Base-by-base conservation (phyloP, 2,888 invertebrate species). In the Agrypnus murinus region DNA sequence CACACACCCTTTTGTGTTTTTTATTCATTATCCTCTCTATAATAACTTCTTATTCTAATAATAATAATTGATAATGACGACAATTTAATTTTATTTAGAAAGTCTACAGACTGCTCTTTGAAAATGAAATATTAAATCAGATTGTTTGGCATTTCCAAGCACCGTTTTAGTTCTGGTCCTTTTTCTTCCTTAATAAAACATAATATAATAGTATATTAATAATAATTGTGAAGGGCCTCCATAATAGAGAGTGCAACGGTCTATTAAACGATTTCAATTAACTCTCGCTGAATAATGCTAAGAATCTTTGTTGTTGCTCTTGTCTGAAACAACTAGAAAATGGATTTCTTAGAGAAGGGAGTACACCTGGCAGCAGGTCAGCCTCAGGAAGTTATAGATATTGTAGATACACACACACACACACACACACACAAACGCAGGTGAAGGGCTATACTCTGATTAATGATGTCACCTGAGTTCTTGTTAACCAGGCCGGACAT, bases 401-500 rank as follows among this genome's bases (percentile, higher is more conserved):
- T 59, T 2, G 17, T 58, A n/a, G n/a, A n/a, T n/a, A n/a, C n/a
- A n/a, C n/a, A n/a, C n/a, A n/a, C n/a, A n/a, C n/a, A n/a, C n/a
- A n/a, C n/a, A n/a, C n/a, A n/a, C n/a, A n/a, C n/a, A n/a, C n/a
- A 50, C 58, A 32, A 34, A 43, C 34, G 45, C 46, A 58, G 74
- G 77, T 77, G 77, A 77, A 77, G 77, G 77, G 77, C 74, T 68
- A 25, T 25, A 62, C 67, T 55, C 64, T 75, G 75, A 76, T 76
- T 77, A 76, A 76, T 71, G 75, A 76, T 75, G 77, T 75, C 76
- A 75, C 69, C 72, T 68, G 72, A 66, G 67, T 53, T 65, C 69
- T 64, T 65, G 71, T 62, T 69, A 73, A 67, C 70, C 72, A 68
- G 69, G 69, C 71, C 65, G 71, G 70, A 68, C 71, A 71, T 69